Evolutionary conservation across 2,797 vertebrate species (phyloP), one percentile per base, ranked within the genome.

Genomic region (Myotis planiceps): DNA sequence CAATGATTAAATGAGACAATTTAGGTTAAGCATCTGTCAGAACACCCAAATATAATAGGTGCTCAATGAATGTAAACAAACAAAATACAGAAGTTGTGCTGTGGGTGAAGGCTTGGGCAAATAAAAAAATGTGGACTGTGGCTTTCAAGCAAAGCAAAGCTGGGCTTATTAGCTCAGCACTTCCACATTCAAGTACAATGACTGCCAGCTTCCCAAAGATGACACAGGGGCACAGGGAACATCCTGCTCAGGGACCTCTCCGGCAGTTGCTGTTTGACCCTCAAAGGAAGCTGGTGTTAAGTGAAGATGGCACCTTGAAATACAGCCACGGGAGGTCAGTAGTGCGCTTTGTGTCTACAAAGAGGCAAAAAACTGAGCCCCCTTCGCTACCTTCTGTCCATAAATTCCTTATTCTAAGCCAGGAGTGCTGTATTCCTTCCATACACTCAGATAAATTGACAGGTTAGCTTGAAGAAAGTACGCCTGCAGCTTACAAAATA

Each of bases 281-380:
- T 32, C 25, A 7, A 1, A 15, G 37, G 27, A 19, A n/a, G 6
- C 12, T 51, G 32, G 25, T 16, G 90, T 92, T 23, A 53, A 65
- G 6, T 32, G 19, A 72, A 60, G 42, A 15, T 1, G 3, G 74
- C 15, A 37, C 10, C 27, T 81, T 66, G 58, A 78, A 87, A 37
- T 93, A 23, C 2, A 51, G 53, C 89, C 97, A 96, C 80, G 32
- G 6, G 93, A 63, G 80, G 92, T 75, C 94, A 96, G 76, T 69
- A 68, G 37, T 2, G 47, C 13, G 49, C 71, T 60, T 7, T 19
- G 27, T 14, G 49, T 66, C 60, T n/a, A 29, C 32, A 49, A 87
- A 76, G 37, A 63, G 13, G 34, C 34, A 60, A 53, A 53, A 89
- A 65, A 14, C 4, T 0, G 32, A 53, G 1, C 9, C 18, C 9